Evolutionary conservation across 2,888 invertebrate species (phyloP).

Genomic region (Lapara coniferarum): DNA sequence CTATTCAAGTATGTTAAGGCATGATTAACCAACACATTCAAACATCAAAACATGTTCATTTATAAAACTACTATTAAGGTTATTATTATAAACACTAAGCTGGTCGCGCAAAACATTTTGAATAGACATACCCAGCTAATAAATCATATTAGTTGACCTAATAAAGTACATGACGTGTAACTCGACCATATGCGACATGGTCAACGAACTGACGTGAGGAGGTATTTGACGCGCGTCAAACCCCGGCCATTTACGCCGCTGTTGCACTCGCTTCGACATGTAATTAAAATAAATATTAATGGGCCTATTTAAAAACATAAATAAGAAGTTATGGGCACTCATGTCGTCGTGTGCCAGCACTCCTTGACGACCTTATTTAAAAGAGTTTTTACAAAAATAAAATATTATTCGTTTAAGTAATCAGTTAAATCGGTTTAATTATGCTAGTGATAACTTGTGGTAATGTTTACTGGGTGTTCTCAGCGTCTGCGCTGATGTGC

Average conservation of each 20-base stretch:
- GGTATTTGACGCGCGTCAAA: conserved; percentile 46
- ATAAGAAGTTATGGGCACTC: conserved; percentile 54
- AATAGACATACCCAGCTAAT: background rate
- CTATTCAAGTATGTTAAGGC: too few relatives aligned
- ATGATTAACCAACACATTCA: too few relatives aligned
- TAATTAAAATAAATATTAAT: conserved; percentile 72
- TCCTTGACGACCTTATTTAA: conserved; percentile 32
- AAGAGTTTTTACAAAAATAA: conserved; percentile 15
- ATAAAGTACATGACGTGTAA: conserved; percentile 3
- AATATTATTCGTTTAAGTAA: background rate
- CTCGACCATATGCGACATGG: conserved; percentile 17
- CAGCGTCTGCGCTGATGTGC: too few relatives aligned
- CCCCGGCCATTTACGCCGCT: conserved; percentile 50
- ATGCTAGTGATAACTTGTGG: too few relatives aligned
- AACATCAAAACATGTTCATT: too few relatives aligned
- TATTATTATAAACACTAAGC: background rate
- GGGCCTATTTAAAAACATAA: conserved; percentile 56
- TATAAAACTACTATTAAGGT: too few relatives aligned
- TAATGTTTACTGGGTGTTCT: too few relatives aligned
- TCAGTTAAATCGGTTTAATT: background rate
- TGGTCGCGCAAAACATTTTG: background rate
- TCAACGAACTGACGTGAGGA: conserved; percentile 8
- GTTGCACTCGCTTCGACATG: conserved; percentile 46
- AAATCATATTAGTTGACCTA: conserved; percentile 20
- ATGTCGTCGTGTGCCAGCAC: conserved; percentile 47